Percentiles rank a stretch among this genome's conserved stretches.
phyloP scores from a whole-genome alignment of 2,797 vertebrate species.

The Siniperca scherzeri region DNA sequence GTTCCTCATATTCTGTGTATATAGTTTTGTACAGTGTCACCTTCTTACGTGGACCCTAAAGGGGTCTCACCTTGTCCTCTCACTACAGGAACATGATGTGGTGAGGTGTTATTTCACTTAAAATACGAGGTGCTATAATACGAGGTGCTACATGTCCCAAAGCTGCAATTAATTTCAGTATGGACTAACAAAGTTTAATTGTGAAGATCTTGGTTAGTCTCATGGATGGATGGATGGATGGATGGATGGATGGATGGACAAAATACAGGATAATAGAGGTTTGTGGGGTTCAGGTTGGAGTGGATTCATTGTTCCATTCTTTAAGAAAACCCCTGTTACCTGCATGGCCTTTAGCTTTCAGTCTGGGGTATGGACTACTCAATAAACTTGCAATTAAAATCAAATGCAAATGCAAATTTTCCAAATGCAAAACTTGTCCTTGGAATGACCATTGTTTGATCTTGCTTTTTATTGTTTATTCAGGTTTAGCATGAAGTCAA shows the following conservation, averaged over 20 bases:
- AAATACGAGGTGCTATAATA: background rate
- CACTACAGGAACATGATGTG: background rate
- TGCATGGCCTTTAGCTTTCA: background rate
- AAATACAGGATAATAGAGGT: background rate
- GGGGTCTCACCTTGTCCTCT: background rate
- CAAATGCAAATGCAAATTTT: background rate
- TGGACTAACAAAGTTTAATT: constrained; percentile 7
- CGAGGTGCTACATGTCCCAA: background rate
- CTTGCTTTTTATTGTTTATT: constrained; percentile 49
- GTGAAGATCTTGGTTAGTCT: background rate
- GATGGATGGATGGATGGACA: too few species aligned
- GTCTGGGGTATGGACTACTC: background rate
- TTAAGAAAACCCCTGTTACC: background rate
- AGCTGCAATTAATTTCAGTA: constrained; percentile 15
- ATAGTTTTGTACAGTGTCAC: background rate
- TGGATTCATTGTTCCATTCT: background rate
- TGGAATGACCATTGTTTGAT: constrained; percentile 27
- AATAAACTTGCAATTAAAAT: background rate
- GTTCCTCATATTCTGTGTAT: background rate
- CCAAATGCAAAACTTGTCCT: constrained; percentile 1
- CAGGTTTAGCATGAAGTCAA: constrained; percentile 31
- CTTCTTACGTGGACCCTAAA: background rate
- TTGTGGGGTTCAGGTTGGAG: background rate
- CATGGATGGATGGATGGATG: too few species aligned
- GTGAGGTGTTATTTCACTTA: background rate